Evolutionary conservation across 2,888 invertebrate genomes (phyloP).

Genomic region (Nomada ferruginata): DNA sequence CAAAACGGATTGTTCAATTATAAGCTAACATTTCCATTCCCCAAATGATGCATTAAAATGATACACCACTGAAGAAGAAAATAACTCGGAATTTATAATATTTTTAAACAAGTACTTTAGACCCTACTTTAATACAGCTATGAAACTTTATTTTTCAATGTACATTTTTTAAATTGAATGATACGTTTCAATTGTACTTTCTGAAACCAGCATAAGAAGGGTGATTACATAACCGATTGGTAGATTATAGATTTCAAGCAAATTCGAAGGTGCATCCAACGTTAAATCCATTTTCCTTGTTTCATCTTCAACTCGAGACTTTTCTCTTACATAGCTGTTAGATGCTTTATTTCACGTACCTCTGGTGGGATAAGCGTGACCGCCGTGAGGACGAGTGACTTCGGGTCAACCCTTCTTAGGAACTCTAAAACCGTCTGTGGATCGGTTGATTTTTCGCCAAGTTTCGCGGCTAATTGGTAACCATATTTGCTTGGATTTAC

Average conservation of each 20-base stretch:
- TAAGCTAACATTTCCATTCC: neutral
- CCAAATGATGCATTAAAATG: too few species aligned
- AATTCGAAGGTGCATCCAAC: neutral
- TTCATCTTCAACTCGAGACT: neutral
- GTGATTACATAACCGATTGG: neutral
- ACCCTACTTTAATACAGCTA: too few species aligned
- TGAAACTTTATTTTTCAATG: too few species aligned
- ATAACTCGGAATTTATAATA: too few species aligned
- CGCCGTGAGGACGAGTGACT: conserved; percentile 63
- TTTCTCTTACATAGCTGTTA: neutral
- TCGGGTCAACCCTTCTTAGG: conserved; percentile 69
- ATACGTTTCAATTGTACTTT: too few species aligned
- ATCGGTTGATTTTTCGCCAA: conserved; percentile 72
- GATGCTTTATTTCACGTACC: neutral
- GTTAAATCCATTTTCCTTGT: too few species aligned
- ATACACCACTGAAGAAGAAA: too few species aligned
- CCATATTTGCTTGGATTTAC: conserved; percentile 49
- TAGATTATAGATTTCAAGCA: neutral
- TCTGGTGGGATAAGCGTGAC: conserved; percentile 24
- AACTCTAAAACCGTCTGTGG: conserved; percentile 72
- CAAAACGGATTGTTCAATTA: neutral
- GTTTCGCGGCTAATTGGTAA: conserved; percentile 62
- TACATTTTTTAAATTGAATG: too few species aligned
- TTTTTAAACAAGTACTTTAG: too few species aligned
- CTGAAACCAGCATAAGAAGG: too few species aligned